Evolutionary conservation across 2,797 vertebrate species (phyloP).

Genomic region (Sparidentex hasta): DNA sequence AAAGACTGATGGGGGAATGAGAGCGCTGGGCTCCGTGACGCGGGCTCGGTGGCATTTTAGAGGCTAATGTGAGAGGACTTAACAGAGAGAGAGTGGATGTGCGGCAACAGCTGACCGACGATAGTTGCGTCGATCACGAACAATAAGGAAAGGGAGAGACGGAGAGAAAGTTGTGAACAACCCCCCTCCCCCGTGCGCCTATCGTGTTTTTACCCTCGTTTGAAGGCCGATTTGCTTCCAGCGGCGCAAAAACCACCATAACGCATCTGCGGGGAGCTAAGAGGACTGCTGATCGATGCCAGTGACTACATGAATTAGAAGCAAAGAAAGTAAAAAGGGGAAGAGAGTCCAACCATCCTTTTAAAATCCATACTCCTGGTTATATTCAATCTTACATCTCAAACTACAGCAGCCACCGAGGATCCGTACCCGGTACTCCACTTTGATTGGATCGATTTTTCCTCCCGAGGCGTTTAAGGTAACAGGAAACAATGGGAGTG

Average conservation of each 20-base stretch:
- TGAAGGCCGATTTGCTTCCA: constrained; percentile 19
- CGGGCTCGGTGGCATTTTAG: not conserved
- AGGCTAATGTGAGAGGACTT: constrained; percentile 11
- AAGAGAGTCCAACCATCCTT: constrained; percentile 3
- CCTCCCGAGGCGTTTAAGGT: constrained; percentile 15
- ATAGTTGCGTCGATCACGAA: not conserved
- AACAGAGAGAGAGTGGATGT: not conserved
- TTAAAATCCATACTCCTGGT: not conserved
- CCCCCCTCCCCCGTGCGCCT: no score
- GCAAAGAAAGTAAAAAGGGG: constrained; percentile 1
- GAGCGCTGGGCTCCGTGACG: constrained; percentile 6
- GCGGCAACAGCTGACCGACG: not conserved
- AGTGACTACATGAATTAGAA: constrained; percentile 33
- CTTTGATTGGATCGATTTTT: not conserved
- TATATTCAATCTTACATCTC: not conserved
- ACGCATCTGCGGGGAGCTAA: constrained; percentile 30
- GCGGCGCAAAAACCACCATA: constrained; percentile 22
- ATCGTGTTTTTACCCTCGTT: not conserved
- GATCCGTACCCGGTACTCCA: not conserved
- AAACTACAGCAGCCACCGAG: not conserved
- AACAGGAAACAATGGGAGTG: not conserved
- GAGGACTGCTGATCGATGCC: constrained; percentile 39
- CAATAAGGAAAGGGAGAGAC: not conserved
- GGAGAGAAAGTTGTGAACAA: no score
- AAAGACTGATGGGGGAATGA: constrained; percentile 24